Base-by-base conservation (phyloP, 2,113 vertebrate genomes). In the Pleuronectes platessa region DNA sequence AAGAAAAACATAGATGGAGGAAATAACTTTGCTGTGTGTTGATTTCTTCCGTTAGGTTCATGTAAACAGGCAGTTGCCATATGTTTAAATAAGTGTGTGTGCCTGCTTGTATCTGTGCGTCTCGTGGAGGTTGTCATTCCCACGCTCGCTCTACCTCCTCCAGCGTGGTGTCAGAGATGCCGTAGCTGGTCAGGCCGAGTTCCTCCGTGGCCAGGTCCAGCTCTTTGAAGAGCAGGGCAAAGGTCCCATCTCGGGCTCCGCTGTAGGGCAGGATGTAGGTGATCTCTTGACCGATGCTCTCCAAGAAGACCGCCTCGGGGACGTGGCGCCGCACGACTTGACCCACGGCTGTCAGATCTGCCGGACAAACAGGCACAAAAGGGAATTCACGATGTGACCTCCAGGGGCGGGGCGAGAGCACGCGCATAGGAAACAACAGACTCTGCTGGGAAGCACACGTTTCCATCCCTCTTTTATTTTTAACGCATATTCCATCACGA, bases 141-240 rank as follows among this genome's bases (percentile, higher is more conserved):
- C 55, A 75, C 87, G 47, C 76, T 83, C 71, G 23, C 18, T 8
- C n/a, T 86, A 99, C 98, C 94, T 99, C 98, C 78, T 99, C 98
- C 81, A 99, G 90, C 0, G 96, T 98, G 1, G 98, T 98, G 95
- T 99, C 98, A 4, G 98, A 97, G 86, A 99, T 97, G 70, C 98
- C 98, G 0, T 99, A 99, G 92, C 97, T 99, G 60, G 95, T 98
- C 90, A 99, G 96, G 40, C 96, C 96, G 27, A 99, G 90, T 81
- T 95, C 86, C 27, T 93, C 93, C 71, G 96, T 94, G 59, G 96
- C 94, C 73, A 95, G 93, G 80, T 99, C 98, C 10, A 99, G 96
- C 79, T 96, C 95, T 78, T 96, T 95, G 85, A 99, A 99, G 62
- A 99, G 95, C 18, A 91, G 93, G 58, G 96, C 97, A 3, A 99